These are phyloP conservation scores for Pelusios castaneus DNA, from an alignment of 2,113 vertebrate species.

Conservation along the genomic window DNA sequence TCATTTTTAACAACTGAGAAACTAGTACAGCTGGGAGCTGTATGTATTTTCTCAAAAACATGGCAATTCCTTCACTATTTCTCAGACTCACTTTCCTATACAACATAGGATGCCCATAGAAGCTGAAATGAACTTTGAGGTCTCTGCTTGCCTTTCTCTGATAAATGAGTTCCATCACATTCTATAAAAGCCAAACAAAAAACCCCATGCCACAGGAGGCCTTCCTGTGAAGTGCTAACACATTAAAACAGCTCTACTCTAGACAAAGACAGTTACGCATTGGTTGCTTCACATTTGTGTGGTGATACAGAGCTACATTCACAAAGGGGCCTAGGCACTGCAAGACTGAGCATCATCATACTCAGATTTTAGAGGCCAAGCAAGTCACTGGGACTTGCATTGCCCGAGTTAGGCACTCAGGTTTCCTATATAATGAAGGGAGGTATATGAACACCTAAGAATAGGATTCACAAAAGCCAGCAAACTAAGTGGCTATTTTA, in stretches of 20 bases:
- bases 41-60: conserved; percentile 1
- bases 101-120: not conserved
- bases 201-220: not conserved
- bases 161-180: not conserved
- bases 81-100: not conserved
- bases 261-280: not conserved
- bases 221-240: not conserved
- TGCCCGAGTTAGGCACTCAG: not conserved
- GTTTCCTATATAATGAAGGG: not conserved
- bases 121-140: not conserved
- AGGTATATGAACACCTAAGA: not conserved
- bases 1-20: conserved; percentile 38
- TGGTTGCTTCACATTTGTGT: conserved; percentile 4
- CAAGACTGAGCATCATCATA: not conserved
- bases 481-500: not conserved
- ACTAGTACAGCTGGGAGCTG: conserved; percentile 16
- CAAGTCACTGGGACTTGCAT: not conserved
- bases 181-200: not conserved
- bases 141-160: conserved; percentile 23
- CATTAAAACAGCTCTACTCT: not conserved
- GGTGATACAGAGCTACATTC: not conserved
- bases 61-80: not conserved
- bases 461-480: not conserved
- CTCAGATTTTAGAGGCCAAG: not conserved
- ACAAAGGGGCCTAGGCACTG: not conserved